A percentile compares a stretch with the other conserved stretches of the same genome.
Conservation (phyloP, 2,888 invertebrate genomes). For the Eurois occulta region DNA sequence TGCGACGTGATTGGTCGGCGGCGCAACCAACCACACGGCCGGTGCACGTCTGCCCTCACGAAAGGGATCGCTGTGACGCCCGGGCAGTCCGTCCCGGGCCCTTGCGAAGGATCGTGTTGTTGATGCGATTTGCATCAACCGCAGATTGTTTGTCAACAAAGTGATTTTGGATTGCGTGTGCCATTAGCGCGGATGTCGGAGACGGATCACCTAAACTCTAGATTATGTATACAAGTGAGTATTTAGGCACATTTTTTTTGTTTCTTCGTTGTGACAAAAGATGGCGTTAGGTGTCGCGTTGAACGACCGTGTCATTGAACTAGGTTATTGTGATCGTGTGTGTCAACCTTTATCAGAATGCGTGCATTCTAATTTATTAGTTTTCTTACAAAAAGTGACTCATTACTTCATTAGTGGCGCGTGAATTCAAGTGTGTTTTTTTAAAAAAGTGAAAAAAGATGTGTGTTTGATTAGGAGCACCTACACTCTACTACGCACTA, state of each 20-base stretch:
- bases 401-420: constrained; percentile 25
- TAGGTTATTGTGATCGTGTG: constrained; percentile 75
- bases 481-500: neutral
- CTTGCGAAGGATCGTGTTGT: constrained; percentile 82
- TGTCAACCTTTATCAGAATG: constrained; percentile 76
- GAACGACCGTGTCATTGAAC: constrained; percentile 84
- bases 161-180: constrained; percentile 78
- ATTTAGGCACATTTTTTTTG: constrained; percentile 72
- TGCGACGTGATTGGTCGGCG: constrained; percentile 78
- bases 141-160: constrained; percentile 79
- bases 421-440: constrained; percentile 16
- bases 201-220: constrained; percentile 73
- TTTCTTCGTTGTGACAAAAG: constrained; percentile 76
- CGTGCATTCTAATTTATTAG: constrained; percentile 71
- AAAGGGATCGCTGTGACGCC: constrained; percentile 81
- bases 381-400: constrained; percentile 60
- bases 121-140: constrained; percentile 76
- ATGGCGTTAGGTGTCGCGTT: constrained; percentile 83
- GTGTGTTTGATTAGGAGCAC: constrained; percentile 10
- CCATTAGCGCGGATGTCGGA: constrained; percentile 72
- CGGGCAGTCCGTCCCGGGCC: constrained; percentile 85
- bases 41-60: constrained; percentile 79
- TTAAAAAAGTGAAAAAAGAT: constrained; percentile 6
- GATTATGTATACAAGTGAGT: constrained; percentile 83
- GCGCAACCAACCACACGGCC: constrained; percentile 79